phyloP scores from a whole-genome alignment of 1,140 invertebrate genomes.

The Cyphomyrmex costatus region DNA sequence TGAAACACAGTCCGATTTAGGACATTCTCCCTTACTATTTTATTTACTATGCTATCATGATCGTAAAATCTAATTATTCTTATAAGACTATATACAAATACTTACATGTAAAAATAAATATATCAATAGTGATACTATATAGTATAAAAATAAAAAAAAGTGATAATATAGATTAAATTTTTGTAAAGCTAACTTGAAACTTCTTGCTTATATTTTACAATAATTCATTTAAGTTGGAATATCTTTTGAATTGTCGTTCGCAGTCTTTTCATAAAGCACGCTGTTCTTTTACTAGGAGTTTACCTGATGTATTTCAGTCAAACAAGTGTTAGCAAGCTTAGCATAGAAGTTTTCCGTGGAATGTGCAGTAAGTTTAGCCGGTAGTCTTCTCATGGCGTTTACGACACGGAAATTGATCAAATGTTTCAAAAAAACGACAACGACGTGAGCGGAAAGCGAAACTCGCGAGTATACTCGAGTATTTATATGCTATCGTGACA shows the following conservation, averaged over 20 bases:
- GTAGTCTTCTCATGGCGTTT: constrained; percentile 56
- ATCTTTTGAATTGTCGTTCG: neutral
- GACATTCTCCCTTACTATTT: no score
- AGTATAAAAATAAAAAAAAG: constrained; percentile 1
- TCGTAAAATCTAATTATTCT: neutral
- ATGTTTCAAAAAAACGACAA: constrained; percentile 31
- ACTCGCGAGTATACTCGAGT: constrained; percentile 12
- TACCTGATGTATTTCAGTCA: constrained; percentile 25
- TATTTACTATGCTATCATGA: neutral
- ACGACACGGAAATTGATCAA: constrained; percentile 50
- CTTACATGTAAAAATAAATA: neutral
- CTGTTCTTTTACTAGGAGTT: neutral
- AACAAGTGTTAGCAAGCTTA: constrained; percentile 21
- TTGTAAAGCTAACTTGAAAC: neutral
- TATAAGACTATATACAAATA: neutral
- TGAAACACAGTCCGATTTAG: no score
- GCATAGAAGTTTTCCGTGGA: constrained; percentile 47
- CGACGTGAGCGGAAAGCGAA: constrained; percentile 47
- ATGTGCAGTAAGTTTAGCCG: constrained; percentile 48
- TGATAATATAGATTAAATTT: neutral
- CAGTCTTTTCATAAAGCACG: neutral
- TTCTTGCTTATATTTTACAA: neutral
- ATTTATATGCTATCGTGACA: constrained; percentile 40
- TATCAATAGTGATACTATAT: neutral
- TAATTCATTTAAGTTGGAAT: neutral